A percentile compares a stretch with the other conserved stretches of the same genome.
Conservation (phyloP, 2,888 invertebrate species). For the Catocala nupta region DNA sequence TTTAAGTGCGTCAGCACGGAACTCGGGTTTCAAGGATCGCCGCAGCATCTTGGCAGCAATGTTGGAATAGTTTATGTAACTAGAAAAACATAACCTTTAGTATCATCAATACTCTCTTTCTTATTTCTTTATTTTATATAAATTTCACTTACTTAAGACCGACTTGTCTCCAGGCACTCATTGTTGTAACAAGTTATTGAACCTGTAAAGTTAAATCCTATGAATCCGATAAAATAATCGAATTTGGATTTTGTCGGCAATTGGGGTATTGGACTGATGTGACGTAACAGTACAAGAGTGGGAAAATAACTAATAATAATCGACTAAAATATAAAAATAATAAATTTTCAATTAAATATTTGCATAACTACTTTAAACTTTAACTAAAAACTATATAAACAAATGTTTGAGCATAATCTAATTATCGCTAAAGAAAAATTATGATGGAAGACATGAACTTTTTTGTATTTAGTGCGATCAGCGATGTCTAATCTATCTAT, state of each 20-base stretch:
- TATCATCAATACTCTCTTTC: not conserved
- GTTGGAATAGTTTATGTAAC: conserved; percentile 98
- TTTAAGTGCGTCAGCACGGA: conserved; percentile 91
- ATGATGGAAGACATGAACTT: too few relatives aligned
- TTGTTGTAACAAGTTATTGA: conserved; percentile 64
- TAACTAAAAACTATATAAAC: too few relatives aligned
- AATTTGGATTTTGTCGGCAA: conserved; percentile 26
- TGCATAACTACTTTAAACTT: too few relatives aligned
- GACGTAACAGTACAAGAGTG: conserved; percentile 59
- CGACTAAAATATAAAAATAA: too few relatives aligned
- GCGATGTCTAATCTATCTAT: too few relatives aligned
- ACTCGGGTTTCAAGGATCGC: conserved; percentile 92
- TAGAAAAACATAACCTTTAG: conserved; percentile 72
- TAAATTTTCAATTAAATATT: too few relatives aligned
- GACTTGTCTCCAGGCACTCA: conserved; percentile 94
- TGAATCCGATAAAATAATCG: conserved; percentile 5
- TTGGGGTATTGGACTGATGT: conserved; percentile 32
- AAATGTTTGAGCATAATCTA: too few relatives aligned
- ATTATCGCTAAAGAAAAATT: too few relatives aligned
- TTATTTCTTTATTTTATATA: not conserved
- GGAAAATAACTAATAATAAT: too few relatives aligned
- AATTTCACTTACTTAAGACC: conserved; percentile 91
- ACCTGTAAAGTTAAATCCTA: conserved; percentile 24
- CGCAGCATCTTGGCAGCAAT: conserved; percentile 96
- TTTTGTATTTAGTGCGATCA: too few relatives aligned